Evolutionary conservation across 2,888 invertebrate genomes (phyloP).

Genomic region (Yponomeuta cagnagella): DNA sequence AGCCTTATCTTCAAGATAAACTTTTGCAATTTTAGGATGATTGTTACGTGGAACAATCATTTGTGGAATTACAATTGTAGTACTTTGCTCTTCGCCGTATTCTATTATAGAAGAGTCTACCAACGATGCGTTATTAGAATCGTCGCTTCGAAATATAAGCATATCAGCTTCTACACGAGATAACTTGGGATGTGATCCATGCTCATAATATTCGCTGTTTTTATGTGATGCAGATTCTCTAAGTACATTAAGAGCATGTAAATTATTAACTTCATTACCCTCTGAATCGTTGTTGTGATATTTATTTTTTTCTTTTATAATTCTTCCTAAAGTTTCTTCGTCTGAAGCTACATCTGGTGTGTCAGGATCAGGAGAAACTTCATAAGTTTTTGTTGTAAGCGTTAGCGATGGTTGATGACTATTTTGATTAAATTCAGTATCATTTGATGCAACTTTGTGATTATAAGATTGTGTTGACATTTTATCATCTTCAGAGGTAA

Average conservation of each 20-base stretch:
- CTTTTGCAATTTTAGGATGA: neutral
- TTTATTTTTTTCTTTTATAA: conserved; percentile 22
- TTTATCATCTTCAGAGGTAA: neutral
- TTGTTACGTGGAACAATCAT: neutral
- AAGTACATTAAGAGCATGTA: neutral
- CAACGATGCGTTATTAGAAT: neutral
- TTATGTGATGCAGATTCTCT: neutral
- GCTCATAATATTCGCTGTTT: neutral
- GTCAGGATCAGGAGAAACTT: neutral
- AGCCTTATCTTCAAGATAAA: conserved; percentile 23
- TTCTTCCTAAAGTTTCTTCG: conserved; percentile 5
- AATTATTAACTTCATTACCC: neutral
- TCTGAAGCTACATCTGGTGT: neutral
- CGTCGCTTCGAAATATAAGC: neutral
- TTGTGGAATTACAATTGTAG: neutral
- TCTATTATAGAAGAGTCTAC: neutral
- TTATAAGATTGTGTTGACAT: neutral
- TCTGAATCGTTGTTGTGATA: neutral
- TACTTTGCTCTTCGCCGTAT: neutral
- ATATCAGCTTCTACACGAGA: neutral
- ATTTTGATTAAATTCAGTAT: neutral
- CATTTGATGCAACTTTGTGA: neutral
- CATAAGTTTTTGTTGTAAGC: neutral
- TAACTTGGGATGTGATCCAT: neutral
- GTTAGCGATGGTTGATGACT: neutral